Evolutionary conservation across 2,113 vertebrate species (phyloP).

Genomic region (Pollimyrus isidori): DNA sequence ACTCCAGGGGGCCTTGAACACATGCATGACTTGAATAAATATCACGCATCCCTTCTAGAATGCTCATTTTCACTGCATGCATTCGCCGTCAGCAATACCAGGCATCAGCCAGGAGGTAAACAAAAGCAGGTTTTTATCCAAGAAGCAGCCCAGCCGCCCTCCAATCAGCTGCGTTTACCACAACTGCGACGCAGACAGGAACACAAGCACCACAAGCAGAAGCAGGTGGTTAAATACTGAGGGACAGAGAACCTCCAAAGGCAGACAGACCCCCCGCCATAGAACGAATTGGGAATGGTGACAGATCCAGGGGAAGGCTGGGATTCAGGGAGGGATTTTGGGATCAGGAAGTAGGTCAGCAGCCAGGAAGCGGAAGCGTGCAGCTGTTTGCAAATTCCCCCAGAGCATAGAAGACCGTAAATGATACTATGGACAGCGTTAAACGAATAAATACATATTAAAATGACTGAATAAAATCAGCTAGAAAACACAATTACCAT

Average conservation of each 20-base stretch:
- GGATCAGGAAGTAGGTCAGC: neutral
- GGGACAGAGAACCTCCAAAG: neutral
- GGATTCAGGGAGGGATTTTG: neutral
- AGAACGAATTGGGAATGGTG: neutral
- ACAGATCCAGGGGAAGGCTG: neutral
- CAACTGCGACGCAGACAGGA: neutral
- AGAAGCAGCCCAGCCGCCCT: neutral
- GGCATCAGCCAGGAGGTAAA: neutral
- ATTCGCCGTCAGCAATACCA: neutral
- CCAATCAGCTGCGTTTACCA: neutral
- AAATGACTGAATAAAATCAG: neutral
- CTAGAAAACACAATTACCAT: neutral
- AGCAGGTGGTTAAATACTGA: neutral
- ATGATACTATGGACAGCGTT: neutral
- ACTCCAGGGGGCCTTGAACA: neutral
- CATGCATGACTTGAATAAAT: neutral
- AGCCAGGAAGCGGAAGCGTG: neutral
- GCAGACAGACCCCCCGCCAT: neutral
- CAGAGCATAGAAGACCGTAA: neutral
- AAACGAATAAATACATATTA: neutral
- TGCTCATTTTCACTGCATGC: neutral
- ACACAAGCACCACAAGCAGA: neutral
- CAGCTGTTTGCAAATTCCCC: neutral
- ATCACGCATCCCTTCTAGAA: neutral
- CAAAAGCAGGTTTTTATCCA: neutral